phyloP scores from a whole-genome alignment of 2,888 invertebrate species.

The Octodonta nipae region DNA sequence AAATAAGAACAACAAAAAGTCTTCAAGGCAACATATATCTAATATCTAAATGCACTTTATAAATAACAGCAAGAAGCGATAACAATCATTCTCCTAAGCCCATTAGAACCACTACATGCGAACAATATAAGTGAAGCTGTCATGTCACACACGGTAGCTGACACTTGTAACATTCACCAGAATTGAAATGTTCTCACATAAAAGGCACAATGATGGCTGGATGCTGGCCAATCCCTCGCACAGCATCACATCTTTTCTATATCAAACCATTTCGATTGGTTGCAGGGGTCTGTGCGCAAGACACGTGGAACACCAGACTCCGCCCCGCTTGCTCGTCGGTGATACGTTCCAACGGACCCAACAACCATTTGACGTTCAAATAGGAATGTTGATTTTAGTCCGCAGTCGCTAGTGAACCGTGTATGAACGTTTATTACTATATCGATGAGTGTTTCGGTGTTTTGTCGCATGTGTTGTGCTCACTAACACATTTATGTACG shows the following conservation, averaged over 20 bases:
- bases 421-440: too few relatives aligned
- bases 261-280: conserved; percentile 25
- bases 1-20: too few relatives aligned
- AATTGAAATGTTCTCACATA: conserved; percentile 33
- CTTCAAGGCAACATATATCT: too few relatives aligned
- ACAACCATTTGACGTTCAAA: too few relatives aligned
- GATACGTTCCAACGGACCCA: too few relatives aligned
- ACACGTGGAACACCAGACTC: conserved; percentile 19
- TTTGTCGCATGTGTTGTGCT: too few relatives aligned
- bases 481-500: too few relatives aligned
- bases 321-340: conserved; percentile 19
- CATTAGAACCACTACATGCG: conserved; percentile 29
- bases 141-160: conserved; percentile 36
- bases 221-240: conserved; percentile 33
- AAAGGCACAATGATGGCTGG: conserved; percentile 35
- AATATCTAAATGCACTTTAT: conserved; percentile 8
- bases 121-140: conserved; percentile 33
- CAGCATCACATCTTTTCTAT: conserved; percentile 31
- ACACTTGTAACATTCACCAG: conserved; percentile 32
- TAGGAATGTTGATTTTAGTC: too few relatives aligned
- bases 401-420: too few relatives aligned
- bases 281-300: conserved; percentile 23
- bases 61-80: conserved; percentile 9
- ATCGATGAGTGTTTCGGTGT: too few relatives aligned
- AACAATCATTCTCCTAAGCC: conserved; percentile 15